Percentiles rank a stretch among this genome's conserved stretches.
Evolutionary conservation across 2,888 invertebrate species (phyloP).

Genomic region (Megalurothrips usitatus): DNA sequence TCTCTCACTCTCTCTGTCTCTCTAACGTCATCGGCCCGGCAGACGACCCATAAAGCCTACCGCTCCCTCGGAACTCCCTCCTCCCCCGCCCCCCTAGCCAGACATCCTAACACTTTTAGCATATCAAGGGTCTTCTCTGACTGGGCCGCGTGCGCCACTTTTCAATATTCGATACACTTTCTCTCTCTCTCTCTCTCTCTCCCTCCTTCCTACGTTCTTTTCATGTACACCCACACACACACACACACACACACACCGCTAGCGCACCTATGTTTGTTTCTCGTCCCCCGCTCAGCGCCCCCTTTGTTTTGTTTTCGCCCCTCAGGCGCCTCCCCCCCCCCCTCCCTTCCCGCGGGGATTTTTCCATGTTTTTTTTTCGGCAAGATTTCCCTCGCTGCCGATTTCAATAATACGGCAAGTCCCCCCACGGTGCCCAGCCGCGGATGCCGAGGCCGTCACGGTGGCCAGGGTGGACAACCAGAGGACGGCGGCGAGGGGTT

Average conservation of each 20-base stretch:
- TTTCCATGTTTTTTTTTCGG: not conserved
- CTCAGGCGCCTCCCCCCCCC: not conserved
- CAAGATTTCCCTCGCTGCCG: conserved; percentile 6
- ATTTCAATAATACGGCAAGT: not conserved
- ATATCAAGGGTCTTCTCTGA: not conserved
- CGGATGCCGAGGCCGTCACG: not conserved
- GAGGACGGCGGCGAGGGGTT: no score
- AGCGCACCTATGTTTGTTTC: not conserved
- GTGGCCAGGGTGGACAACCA: no score
- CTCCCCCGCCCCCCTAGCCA: not conserved
- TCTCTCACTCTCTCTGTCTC: not conserved
- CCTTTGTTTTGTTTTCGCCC: not conserved
- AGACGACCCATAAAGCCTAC: not conserved
- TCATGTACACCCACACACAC: no score
- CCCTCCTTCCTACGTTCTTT: no score
- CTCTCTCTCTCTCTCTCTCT: not conserved
- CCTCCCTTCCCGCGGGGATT: no score
- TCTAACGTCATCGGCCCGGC: not conserved
- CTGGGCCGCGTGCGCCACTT: not conserved
- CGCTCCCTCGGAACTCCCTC: not conserved
- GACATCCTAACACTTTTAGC: conserved; percentile 14
- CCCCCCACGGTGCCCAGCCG: not conserved
- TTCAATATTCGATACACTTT: not conserved
- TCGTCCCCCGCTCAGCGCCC: not conserved
- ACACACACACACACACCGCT: no score